Evolutionary conservation across 1,140 invertebrate genomes (phyloP).

Genomic region (Leptestheria dahalacensis): DNA sequence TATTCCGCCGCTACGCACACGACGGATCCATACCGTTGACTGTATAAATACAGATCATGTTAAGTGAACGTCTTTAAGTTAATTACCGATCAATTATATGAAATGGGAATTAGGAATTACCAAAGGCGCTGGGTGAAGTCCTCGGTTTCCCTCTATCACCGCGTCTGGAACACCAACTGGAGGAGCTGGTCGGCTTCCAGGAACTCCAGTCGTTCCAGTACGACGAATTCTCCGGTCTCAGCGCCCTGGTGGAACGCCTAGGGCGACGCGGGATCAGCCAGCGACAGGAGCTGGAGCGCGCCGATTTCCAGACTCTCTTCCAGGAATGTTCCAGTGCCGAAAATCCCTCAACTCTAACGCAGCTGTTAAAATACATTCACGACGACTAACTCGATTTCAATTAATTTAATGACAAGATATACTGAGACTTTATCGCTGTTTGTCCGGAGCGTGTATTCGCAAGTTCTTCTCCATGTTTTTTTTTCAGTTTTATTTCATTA

Average conservation of each 20-base stretch:
- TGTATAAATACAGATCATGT: not conserved
- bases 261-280: not conserved
- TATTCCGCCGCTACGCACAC: constrained; percentile 1
- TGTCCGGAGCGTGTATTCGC: too few species aligned
- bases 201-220: not conserved
- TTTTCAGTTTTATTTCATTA: too few species aligned
- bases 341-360: too few species aligned
- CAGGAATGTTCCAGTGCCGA: too few species aligned
- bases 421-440: too few species aligned
- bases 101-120: not conserved
- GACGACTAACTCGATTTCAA: too few species aligned
- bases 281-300: constrained; percentile 8
- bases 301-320: constrained; percentile 6
- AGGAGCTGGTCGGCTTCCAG: not conserved
- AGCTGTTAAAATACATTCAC: too few species aligned
- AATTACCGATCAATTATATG: not conserved
- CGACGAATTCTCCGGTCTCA: constrained; percentile 6
- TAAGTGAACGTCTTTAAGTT: not conserved
- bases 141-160: not conserved
- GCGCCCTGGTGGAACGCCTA: constrained; percentile 6
- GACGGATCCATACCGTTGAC: not conserved
- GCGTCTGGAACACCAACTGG: not conserved
- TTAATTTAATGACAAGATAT: too few species aligned
- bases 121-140: constrained; percentile 4
- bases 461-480: too few species aligned